These are phyloP conservation scores for Orchestes rusci DNA, from an alignment of 2,888 invertebrate species.

Conservation along the genomic window DNA sequence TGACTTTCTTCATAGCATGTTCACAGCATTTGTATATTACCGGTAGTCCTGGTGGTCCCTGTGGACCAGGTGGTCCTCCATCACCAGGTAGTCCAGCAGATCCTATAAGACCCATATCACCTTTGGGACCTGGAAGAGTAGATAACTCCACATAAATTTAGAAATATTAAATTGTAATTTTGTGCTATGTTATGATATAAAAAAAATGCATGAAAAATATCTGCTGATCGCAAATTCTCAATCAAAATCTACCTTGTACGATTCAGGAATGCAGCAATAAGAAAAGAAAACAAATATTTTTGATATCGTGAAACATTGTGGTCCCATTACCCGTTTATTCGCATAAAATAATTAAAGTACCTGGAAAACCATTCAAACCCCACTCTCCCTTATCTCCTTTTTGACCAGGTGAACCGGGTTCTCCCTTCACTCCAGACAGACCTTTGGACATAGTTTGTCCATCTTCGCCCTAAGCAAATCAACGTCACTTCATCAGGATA, in stretches of 20 bases:
- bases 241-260: no score
- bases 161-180: neutral
- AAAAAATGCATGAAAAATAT: no score
- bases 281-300: no score
- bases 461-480: slow-evolving; percentile 47
- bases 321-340: no score
- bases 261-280: no score
- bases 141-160: neutral
- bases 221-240: no score
- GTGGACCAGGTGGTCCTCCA: slow-evolving; percentile 74
- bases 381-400: slow-evolving; percentile 46
- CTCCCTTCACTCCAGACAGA: slow-evolving; percentile 54
- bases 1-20: no score
- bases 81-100: slow-evolving; percentile 66
- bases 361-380: slow-evolving; percentile 48
- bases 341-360: no score
- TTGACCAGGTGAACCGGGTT: slow-evolving; percentile 49
- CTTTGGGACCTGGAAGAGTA: slow-evolving; percentile 60
- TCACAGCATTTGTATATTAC: no score
- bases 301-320: no score
- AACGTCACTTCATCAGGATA: slow-evolving; percentile 28
- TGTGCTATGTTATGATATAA: no score
- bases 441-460: slow-evolving; percentile 56
- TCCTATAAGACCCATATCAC: slow-evolving; percentile 69
- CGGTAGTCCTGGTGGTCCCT: slow-evolving; percentile 79